A percentile compares a stretch with the other conserved stretches of the same genome.
Evolutionary conservation across 2,113 vertebrate species (phyloP).

Genomic region (Nothoprocta pentlandii): DNA sequence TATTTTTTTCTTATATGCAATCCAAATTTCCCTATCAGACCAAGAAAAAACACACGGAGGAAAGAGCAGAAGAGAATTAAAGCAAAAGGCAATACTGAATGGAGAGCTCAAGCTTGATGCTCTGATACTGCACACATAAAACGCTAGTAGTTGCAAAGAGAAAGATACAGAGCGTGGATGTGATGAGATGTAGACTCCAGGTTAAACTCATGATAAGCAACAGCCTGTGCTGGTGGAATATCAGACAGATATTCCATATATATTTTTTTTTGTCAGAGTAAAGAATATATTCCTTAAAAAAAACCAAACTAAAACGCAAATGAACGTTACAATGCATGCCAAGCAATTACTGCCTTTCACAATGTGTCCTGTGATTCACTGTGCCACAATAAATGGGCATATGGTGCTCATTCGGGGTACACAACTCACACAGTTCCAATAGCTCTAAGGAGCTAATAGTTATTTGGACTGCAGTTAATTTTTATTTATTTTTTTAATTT

Average conservation of each 20-base stretch:
- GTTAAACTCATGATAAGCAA: slow-evolving; percentile 34
- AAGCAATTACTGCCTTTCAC: slow-evolving; percentile 44
- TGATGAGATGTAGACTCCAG: neutral
- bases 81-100: neutral
- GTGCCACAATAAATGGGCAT: slow-evolving; percentile 42
- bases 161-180: neutral
- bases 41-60: neutral
- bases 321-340: slow-evolving; percentile 6
- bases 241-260: neutral
- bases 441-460: slow-evolving; percentile 27
- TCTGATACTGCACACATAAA: neutral
- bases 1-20: neutral
- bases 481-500: neutral
- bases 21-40: neutral
- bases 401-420: slow-evolving; percentile 48
- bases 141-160: neutral
- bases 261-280: neutral
- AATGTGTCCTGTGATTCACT: slow-evolving; percentile 35
- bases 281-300: slow-evolving; percentile 43
- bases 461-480: slow-evolving; percentile 32
- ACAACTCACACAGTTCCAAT: slow-evolving; percentile 28
- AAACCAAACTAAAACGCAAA: neutral
- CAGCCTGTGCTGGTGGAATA: neutral
- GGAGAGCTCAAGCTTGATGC: neutral
- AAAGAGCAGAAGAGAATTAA: neutral